These are phyloP conservation scores for Ectobius pallidus DNA, from an alignment of 2,888 invertebrate genomes.

Conservation along the genomic window DNA sequence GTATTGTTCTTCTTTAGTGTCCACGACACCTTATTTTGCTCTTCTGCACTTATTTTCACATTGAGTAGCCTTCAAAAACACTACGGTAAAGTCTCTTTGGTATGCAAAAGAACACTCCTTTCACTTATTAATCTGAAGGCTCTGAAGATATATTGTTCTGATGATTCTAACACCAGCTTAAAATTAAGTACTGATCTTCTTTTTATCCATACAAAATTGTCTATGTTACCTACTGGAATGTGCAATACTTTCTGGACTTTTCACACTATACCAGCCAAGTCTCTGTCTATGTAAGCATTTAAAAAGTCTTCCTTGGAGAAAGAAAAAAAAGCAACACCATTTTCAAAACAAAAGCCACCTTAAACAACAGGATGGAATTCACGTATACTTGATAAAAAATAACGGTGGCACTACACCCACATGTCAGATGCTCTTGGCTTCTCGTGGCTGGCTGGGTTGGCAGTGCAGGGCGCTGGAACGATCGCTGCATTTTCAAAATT, in stretches of 20 bases:
- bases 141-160: not conserved
- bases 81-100: slow-evolving; percentile 11
- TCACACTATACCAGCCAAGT: not conserved
- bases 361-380: slow-evolving; percentile 17
- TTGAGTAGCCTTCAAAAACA: not conserved
- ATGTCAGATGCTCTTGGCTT: not conserved
- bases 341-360: not conserved
- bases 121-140: not conserved
- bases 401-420: not conserved
- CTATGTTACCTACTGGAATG: not conserved
- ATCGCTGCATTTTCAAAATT: slow-evolving; percentile 19
- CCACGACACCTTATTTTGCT: not conserved
- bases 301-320: not conserved
- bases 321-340: not conserved
- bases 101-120: slow-evolving; percentile 16
- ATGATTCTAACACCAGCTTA: slow-evolving; percentile 7
- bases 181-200: not conserved
- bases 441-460: slow-evolving; percentile 10
- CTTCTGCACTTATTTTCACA: not conserved
- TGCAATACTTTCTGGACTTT: not conserved
- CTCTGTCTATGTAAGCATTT: not conserved
- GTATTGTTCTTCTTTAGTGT: not conserved
- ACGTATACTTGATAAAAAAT: slow-evolving; percentile 13
- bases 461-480: slow-evolving; percentile 15
- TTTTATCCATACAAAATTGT: not conserved